Base-by-base conservation (phyloP, 2,888 invertebrate species). In the Andrena camellia region DNA sequence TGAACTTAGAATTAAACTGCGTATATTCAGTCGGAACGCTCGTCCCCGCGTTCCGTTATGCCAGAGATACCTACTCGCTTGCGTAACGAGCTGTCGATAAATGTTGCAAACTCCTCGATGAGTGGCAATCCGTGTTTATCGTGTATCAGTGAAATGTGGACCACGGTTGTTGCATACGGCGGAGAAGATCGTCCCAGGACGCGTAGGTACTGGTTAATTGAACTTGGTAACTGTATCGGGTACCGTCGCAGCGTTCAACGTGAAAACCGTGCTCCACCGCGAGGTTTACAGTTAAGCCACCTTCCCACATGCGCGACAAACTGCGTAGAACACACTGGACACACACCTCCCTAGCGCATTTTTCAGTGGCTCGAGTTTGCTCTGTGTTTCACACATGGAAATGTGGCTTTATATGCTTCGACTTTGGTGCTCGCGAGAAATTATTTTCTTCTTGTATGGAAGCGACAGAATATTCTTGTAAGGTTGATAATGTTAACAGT, bases 1-100 rank as follows among this genome's bases (percentile, higher is more conserved):
- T n/a, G 66, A 60, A 70, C 69, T 57, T 78, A 72, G 77, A 70
- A 72, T 74, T 54, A 8, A 57, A 52, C 42, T 69, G 77, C 67
- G 52, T 42, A 20, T 26, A 59, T 48, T 13, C 23, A 50, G n/a
- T 5, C 7, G 29, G n/a, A 20, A 20, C 17, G 7, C 5, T 29
- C 33, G 57, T 63, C 57, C 57, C 50, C 31, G 76, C 54, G 62
- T 64, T 64, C 76, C 76, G 63, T 79, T 64, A 66, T 31, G 52
- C 48, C 62, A 20, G 33, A 48, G 57, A 63, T 59, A 69, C 68
- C 48, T 29, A 62, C 33, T 52, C 10, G 42, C 50, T 75, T 78
- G 20, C 67, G 62, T 78, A 78, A 78, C 60, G 66, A 73, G 59
- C 57, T 42, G 20, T 17, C 68, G 68, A 68, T 68, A 68, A 68